Base-by-base conservation (phyloP, 2,888 invertebrate genomes). In the Apoderus coryli region DNA sequence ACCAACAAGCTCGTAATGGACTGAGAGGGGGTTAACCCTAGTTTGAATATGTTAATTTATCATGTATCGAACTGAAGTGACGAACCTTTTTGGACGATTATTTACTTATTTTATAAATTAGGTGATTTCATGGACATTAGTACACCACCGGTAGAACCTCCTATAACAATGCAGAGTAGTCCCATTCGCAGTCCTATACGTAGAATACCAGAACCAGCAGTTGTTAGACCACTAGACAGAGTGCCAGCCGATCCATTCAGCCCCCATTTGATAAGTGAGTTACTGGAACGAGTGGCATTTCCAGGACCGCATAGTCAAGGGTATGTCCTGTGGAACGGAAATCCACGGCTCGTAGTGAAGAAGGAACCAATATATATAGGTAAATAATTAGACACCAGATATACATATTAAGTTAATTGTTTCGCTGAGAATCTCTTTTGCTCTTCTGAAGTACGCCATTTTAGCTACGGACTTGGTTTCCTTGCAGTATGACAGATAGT, bases 211-310 rank as follows among this genome's bases (percentile, higher is more conserved):
- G 30, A 39, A 12, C 46, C 48, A 2, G 39, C 41, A 9, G 37
- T 33, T 3, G 37, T 44, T 4, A 33, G 32, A 4, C 52, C 52
- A 10, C 27, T 54, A 19, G 42, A 46, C 15, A 37, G 42, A 14
- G 46, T 48, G 35, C 59, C 65, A 31, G 65, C 79, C 16, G 80
- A 92, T 66, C 92, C 92, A 0, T 92, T 90, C 52, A 78, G 75
- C 52, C 67, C 68, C 29, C 67, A 70, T 28, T 58, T 84, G 14
- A 67, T 80, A 26, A 59, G 67, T 22, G 67, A 72, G 3, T 63
- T 90, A 35, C 57, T 90, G 43, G 67, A 72, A 33, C 70, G 72
- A 43, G 70, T 80, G 5, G 71, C 72, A 42, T 82, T 84, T 47
- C 76, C 77, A 16, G 49, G 58, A 2, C 55, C 57, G 22, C 65